Base-by-base conservation (phyloP, 2,113 vertebrate genomes). In the Protobothrops flavoviridis region DNA sequence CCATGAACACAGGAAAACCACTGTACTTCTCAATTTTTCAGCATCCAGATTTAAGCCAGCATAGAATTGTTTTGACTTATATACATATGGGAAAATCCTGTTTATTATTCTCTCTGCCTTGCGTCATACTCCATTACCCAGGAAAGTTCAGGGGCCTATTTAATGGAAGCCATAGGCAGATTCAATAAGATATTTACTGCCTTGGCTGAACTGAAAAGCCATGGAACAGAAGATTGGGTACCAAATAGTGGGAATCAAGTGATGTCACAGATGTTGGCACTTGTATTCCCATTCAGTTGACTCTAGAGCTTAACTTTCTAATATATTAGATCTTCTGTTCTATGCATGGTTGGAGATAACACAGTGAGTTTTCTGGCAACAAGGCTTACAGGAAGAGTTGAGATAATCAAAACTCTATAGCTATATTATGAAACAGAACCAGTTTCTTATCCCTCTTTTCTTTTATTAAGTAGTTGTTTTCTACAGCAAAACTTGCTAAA, bases 231-330 rank as follows among this genome's bases (percentile, higher is more conserved):
- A 90, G 45, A 87, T 24, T 64, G n/a, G 45, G n/a, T 21, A 85
- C 45, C 74, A 93, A 87, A 86, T 64, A 57, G 45, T 87, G 89
- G 55, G 55, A 89, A 85, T 85, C n/a, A 61, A 6, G 12, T 23
- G 61, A 90, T 86, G 21, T 89, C n/a, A 26, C 17, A 43, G n/a
- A 53, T 61, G 17, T 39, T 89, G 64, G 88, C 86, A 91, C 50
- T 64, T 91, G 88, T 91, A 91, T 93, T 74, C 92, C 87, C 43
- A 20, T 52, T 10, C 29, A 89, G 45, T 87, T 93, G 39, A 74
- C 64, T 85, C 69, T 53, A 10, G 43, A 26, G 87, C 45, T 93
- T 93, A 85, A 91, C n/a, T 55, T 93, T 85, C 90, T 55, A 91
- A 52, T 43, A 33, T 11, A 55, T 43, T 85, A 29, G n/a, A 29